Base-by-base conservation (phyloP, 2,797 vertebrate species). In the Anisognathus igniventris region DNA sequence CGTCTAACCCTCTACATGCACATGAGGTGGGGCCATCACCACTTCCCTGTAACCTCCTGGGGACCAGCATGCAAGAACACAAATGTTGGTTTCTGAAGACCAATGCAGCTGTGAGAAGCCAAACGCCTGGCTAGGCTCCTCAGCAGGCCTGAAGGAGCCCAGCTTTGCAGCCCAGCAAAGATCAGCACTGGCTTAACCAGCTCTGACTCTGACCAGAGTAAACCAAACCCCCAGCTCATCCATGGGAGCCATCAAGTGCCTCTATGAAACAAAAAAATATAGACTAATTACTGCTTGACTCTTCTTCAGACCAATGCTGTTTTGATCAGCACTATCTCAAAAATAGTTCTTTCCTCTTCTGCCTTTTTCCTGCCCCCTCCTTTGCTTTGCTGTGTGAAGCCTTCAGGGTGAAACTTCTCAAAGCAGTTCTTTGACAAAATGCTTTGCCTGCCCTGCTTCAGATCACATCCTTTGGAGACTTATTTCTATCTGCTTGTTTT, bases 81-180 rank as follows among this genome's bases (percentile, higher is more conserved):
- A 25, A 17, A 17, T 3, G 8, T 0, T 44, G 57, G 45, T 25
- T 71, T 33, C 45, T 35, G 44, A n/a, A 22, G 9, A 20, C 14
- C 19, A 37, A 1, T 13, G 57, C 15, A 68, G 30, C 12, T 37
- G 42, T 72, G 73, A 77, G 74, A 71, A 39, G 50, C 53, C 54
- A 42, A n/a, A 33, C 5, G 35, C n/a, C 18, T 23, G 51, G 51
- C 50, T 39, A 61, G 50, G 64, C 44, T 65, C 39, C 62, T 58
- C 3, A 0, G 60, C 31, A 47, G 64, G 16, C 5, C 0, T 31
- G 57, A 62, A 60, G 50, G 39, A 60, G 31, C 60, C 23, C 0
- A 3, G 61, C 30, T 77, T 31, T 57, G 30, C 47, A 16, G 37
- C 58, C 24, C 6, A 3, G 57, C 40, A 37, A 44, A 67, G 70